Evolutionary conservation across 2,113 vertebrate species (phyloP), one percentile per base, ranked within the genome.

Genomic region (Chionis minor): DNA sequence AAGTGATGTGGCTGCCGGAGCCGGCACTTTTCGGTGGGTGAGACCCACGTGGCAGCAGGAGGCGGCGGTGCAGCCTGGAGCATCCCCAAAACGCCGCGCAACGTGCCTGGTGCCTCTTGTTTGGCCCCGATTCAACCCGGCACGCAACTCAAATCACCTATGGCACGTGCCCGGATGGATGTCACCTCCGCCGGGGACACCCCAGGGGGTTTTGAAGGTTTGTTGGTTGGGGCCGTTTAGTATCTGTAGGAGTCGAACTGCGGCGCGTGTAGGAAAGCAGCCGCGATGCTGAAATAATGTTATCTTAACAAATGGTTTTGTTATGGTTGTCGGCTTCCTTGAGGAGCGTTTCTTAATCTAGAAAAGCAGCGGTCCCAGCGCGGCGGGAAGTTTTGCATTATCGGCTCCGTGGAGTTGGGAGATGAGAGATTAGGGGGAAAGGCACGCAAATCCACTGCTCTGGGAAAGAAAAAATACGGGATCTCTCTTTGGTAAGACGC

Each of bases 211-310:
- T 23, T 20, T 27, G 24, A 26, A 33, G 62, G 24, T 58, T 27
- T 63, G 56, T 3, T 0, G 4, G 7, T 38, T 1, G 0, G 18
- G 62, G 20, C 2, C 0, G 0, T 47, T 83, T 8, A 0, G 22
- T 16, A 35, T 16, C 61, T 22, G 0, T 47, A 12, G 56, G 35
- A 70, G 35, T 44, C 4, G 45, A 55, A 79, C 72, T 38, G 74
- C 4, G 45, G 82, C 84, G 10, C 23, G 18, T 52, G 51, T 0
- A 54, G 80, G 42, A 52, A 24, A 45, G 72, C 27, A 55, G 47
- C 59, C 40, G 4, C 6, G 3, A 63, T 9, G 14, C 75, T 94
- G 84, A 26, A 78, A 62, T 40, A 26, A 95, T 59, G 86, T 72
- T 82, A 71, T 94, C 67, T 85, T 93, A 78, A 69, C 35, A 51